Evolutionary conservation across 2,113 vertebrate species (phyloP).

Genomic region (Dipodomys spectabilis): DNA sequence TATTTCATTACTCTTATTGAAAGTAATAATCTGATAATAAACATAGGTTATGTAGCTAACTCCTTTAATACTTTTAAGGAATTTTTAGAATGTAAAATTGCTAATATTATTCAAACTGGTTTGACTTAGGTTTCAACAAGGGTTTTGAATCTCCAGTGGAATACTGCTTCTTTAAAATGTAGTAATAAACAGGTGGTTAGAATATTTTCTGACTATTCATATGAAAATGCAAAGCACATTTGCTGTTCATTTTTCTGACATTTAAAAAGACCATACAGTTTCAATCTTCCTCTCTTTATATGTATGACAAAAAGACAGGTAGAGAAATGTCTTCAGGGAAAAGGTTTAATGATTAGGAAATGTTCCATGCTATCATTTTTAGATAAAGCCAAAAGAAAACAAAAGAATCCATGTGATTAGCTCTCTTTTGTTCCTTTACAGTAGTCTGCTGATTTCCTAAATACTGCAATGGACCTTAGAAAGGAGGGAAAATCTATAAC

Average conservation of each 20-base stretch:
- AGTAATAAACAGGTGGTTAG: conserved; percentile 28
- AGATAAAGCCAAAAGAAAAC: conserved; percentile 2
- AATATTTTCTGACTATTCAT: conserved; percentile 5
- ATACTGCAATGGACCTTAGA: conserved; percentile 8
- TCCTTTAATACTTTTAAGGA: not conserved
- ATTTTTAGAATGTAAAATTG: not conserved
- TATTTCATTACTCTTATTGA: conserved; percentile 56
- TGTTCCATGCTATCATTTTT: conserved; percentile 16
- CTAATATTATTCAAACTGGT: not conserved
- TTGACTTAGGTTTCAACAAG: not conserved
- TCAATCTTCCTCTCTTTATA: conserved; percentile 43
- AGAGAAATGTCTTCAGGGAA: conserved; percentile 39
- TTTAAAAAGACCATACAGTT: conserved; percentile 39
- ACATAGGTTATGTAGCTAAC: not conserved
- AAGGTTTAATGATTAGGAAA: conserved; percentile 33
- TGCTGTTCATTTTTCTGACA: not conserved
- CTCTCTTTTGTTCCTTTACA: conserved; percentile 66
- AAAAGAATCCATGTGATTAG: conserved; percentile 34
- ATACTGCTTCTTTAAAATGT: not conserved
- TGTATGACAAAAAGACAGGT: conserved; percentile 55
- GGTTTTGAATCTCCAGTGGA: not conserved
- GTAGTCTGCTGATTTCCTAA: conserved; percentile 54
- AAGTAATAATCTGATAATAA: conserved; percentile 22
- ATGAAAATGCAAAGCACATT: conserved; percentile 22
- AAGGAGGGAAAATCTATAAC: not conserved